Evolutionary conservation across 2,888 invertebrate genomes (phyloP), one percentile per base, ranked within the genome.

Genomic region (Melanotus villosus): DNA sequence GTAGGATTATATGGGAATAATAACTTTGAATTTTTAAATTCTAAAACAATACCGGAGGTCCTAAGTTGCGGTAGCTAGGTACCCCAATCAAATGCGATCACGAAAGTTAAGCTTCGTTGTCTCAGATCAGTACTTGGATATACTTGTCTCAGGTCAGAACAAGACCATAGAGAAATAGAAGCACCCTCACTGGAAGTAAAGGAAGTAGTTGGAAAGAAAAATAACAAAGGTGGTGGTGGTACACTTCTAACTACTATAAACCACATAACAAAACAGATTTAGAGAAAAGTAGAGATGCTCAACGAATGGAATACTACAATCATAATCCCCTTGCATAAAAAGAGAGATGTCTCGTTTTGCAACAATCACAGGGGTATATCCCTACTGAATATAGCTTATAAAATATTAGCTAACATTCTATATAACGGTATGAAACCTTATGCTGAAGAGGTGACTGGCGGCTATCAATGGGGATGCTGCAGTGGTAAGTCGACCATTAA

Each of bases 291-390:
- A 36, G 6, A 36, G 10, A 5, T n/a, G n/a, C 36, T 3, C 36
- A 36, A 36, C 36, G n/a, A 36, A 36, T n/a, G 36, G 36, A 36
- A 36, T 36, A 36, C 36, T n/a, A n/a, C 36, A n/a, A 6, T 38
- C 38, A 38, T 2, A 38, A 1, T 12, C 1, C 2, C 14, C 1
- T 12, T 38, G 2, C 14, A 36, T 36, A 36, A n/a, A n/a, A 36
- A 36, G 36, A n/a, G n/a, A 36, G 36, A 36, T 36, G 36, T 36
- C 7, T 9, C 10, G n/a, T 10, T 36, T 9, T 36, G 36, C n/a
- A 10, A 36, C 36, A 36, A 36, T 10, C 10, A 36, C 36, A 5
- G 6, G 6, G 36, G 36, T 36, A 36, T n/a, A 36, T 36, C 36
- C n/a, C n/a, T 36, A 10, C 36, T n/a, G 36, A 36, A 36, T n/a